These are phyloP conservation scores for Squalus acanthias DNA, from an alignment of 2,797 vertebrate species.

Conservation along the genomic window DNA sequence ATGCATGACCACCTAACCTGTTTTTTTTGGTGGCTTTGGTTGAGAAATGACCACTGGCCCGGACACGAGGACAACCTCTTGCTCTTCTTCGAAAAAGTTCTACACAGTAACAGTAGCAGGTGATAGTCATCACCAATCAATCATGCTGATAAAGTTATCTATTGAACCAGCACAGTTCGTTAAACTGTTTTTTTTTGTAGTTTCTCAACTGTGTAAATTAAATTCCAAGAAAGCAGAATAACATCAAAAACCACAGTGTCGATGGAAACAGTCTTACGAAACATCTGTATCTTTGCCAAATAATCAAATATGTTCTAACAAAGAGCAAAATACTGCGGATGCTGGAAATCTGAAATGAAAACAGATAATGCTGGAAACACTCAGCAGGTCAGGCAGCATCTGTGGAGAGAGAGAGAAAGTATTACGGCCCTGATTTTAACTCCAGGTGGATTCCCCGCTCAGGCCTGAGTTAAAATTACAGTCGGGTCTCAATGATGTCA, in stretches of 20 bases:
- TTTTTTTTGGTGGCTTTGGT: not conserved
- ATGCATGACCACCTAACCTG: not conserved
- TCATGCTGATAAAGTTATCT: not conserved
- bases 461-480: no score
- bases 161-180: not conserved
- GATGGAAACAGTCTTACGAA: not conserved
- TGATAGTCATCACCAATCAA: not conserved
- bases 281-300: not conserved
- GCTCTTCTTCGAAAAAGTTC: no score
- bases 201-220: not conserved
- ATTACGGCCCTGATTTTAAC: no score
- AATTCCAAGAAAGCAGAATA: constrained; percentile 12
- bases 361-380: no score
- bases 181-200: not conserved
- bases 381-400: not conserved
- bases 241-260: not conserved
- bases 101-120: not conserved
- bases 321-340: not conserved
- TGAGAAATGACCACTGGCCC: not conserved
- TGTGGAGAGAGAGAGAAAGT: not conserved
- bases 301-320: not conserved
- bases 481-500: no score
- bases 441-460: no score
- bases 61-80: no score
- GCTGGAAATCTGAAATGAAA: not conserved